A percentile compares a stretch with the other conserved stretches of the same genome.
Evolutionary conservation across 2,797 vertebrate species (phyloP).

Genomic region (Anguilla obscura): DNA sequence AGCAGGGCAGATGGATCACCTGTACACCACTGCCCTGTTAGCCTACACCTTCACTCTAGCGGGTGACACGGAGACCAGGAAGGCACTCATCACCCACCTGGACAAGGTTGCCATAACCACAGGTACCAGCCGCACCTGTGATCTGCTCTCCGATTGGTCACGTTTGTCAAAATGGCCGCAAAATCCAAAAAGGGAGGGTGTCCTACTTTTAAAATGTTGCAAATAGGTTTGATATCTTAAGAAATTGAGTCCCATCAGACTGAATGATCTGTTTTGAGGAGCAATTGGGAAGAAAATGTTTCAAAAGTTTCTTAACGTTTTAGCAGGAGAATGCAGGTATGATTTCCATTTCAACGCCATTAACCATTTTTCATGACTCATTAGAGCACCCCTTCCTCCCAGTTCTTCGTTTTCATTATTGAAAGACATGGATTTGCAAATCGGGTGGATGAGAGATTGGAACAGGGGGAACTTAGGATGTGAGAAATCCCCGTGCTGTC

Average conservation of each 20-base stretch:
- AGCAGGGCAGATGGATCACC: constrained; percentile 49
- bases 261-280: background rate
- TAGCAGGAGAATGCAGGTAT: too few relatives aligned
- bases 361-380: too few relatives aligned
- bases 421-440: background rate
- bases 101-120: constrained; percentile 46
- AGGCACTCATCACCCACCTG: constrained; percentile 59
- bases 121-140: constrained; percentile 45
- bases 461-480: background rate
- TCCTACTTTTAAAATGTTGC: too few relatives aligned
- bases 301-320: too few relatives aligned
- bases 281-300: background rate
- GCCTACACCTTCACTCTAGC: constrained; percentile 77
- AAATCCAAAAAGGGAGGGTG: background rate
- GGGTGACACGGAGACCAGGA: constrained; percentile 55
- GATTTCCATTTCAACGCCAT: too few relatives aligned
- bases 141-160: background rate
- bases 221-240: background rate
- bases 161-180: background rate
- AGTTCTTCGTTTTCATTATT: background rate
- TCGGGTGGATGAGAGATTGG: background rate
- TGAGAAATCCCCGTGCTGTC: background rate
- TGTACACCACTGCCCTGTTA: constrained; percentile 71
- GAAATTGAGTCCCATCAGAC: background rate
- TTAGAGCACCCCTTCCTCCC: too few relatives aligned